Conservation (phyloP, 1,140 invertebrate genomes). For the Fopius arisanus region DNA sequence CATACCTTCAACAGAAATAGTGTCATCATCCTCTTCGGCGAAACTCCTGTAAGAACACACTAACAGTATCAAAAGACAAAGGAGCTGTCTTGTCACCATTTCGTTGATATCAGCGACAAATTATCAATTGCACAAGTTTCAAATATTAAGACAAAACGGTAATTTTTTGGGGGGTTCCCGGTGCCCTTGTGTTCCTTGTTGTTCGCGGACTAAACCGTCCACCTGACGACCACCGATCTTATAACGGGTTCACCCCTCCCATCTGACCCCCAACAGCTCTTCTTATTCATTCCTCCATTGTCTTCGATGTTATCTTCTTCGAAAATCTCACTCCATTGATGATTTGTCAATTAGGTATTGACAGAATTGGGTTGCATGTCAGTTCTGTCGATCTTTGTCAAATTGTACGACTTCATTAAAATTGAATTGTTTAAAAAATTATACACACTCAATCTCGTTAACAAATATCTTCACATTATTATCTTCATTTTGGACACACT, state of each 20-base stretch:
- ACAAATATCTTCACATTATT: too few relatives aligned
- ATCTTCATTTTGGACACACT: too few relatives aligned
- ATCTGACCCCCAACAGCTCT: conserved; percentile 29
- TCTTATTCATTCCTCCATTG: conserved; percentile 34
- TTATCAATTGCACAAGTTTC: background rate
- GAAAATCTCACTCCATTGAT: background rate
- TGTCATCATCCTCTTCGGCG: conserved; percentile 40
- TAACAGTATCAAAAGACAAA: background rate
- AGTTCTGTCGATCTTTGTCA: too few relatives aligned
- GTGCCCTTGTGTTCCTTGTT: background rate
- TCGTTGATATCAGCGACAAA: background rate
- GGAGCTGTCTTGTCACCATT: background rate
- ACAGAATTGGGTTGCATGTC: too few relatives aligned
- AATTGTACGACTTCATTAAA: too few relatives aligned
- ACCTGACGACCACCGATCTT: conserved; percentile 58
- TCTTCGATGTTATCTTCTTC: conserved; percentile 34
- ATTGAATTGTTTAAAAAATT: too few relatives aligned
- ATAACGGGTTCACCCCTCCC: conserved; percentile 64
- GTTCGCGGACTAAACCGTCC: conserved; percentile 49
- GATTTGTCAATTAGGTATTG: background rate
- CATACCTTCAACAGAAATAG: conserved; percentile 55
- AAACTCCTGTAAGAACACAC: background rate
- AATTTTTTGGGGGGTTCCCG: background rate
- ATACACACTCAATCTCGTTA: too few relatives aligned
- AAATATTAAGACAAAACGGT: background rate